Conservation (phyloP, 1,140 invertebrate genomes). For the Pseudoatta argentina region DNA sequence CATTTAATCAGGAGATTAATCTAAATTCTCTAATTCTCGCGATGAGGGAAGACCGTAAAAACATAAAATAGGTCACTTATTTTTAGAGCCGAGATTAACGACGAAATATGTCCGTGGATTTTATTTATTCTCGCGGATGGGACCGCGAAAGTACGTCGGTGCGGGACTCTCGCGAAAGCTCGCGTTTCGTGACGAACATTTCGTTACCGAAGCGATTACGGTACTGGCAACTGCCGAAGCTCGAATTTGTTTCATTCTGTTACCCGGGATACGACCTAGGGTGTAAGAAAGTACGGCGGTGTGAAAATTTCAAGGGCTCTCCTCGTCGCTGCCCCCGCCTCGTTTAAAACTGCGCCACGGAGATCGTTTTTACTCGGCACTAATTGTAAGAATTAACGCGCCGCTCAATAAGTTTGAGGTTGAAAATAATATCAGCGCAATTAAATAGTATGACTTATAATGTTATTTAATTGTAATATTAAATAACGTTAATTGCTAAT, state of each 20-base stretch:
- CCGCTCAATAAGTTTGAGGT: neutral
- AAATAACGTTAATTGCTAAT: too few relatives aligned
- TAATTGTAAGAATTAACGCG: neutral
- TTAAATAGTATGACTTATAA: neutral
- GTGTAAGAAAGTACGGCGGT: conserved; percentile 49
- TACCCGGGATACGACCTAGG: conserved; percentile 74
- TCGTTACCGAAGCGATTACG: conserved; percentile 60
- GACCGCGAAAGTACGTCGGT: neutral
- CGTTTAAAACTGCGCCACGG: conserved; percentile 12
- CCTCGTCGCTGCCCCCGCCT: neutral
- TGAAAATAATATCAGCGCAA: neutral
- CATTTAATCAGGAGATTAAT: conserved; percentile 13
- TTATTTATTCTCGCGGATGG: conserved; percentile 6
- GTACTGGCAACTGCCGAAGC: conserved; percentile 56
- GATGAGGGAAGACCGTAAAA: neutral
- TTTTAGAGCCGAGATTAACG: neutral
- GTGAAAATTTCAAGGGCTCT: conserved; percentile 73
- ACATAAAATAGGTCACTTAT: conserved; percentile 18
- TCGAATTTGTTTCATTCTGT: conserved; percentile 75
- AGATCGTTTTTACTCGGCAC: neutral
- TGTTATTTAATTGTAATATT: too few relatives aligned
- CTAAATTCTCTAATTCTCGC: neutral
- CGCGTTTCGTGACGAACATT: conserved; percentile 46
- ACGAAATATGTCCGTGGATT: neutral
- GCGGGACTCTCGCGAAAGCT: neutral